Evolutionary conservation across 1,140 invertebrate species (phyloP).

Genomic region (Bombus consobrinus): DNA sequence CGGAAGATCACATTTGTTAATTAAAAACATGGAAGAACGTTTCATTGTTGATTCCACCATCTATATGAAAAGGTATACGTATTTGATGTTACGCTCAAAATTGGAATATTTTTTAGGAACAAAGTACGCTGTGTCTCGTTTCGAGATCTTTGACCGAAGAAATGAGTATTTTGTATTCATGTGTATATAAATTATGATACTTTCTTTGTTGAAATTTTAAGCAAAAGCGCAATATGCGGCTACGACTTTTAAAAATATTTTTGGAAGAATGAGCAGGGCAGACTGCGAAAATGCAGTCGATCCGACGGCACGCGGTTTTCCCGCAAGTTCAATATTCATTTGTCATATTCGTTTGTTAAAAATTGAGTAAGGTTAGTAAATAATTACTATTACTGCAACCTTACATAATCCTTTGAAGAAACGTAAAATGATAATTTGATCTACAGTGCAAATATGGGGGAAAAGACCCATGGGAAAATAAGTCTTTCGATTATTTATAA

Average conservation of each 20-base stretch:
- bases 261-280: not conserved
- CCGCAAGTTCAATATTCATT: not conserved
- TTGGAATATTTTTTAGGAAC: not conserved
- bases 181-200: not conserved
- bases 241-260: not conserved
- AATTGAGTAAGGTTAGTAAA: too few relatives aligned
- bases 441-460: not conserved
- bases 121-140: not conserved
- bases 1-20: not conserved
- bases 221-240: not conserved
- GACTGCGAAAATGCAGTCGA: constrained; percentile 20
- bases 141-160: not conserved
- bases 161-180: not conserved
- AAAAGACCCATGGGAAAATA: too few relatives aligned
- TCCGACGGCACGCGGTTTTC: constrained; percentile 51
- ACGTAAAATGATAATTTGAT: not conserved
- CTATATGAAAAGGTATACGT: not conserved
- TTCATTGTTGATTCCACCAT: not conserved
- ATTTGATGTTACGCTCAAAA: not conserved
- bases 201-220: not conserved
- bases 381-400: too few relatives aligned
- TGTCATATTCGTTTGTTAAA: not conserved
- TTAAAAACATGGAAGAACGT: not conserved
- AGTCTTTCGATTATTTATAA: too few relatives aligned
- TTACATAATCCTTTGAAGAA: not conserved